Base-by-base conservation (phyloP, 2,113 vertebrate genomes). In the Gambusia holbrooki region DNA sequence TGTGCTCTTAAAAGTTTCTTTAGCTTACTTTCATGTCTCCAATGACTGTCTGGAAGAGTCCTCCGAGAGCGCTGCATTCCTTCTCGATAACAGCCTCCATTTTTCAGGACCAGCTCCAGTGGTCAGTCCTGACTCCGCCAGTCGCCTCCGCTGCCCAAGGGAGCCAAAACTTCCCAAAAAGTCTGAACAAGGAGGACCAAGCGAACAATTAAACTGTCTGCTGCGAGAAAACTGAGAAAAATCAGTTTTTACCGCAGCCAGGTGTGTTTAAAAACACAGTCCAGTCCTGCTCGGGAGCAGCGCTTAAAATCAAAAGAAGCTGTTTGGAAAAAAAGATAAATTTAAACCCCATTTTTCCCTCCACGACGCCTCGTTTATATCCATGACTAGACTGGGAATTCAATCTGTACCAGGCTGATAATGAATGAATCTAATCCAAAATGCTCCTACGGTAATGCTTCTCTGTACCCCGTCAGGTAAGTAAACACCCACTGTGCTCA, bases 1-100 rank as follows among this genome's bases (percentile, higher is more conserved):
- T 22, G 64, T 62, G 45, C 32, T n/a, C 3, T 2, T 40, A 25
- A 58, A 11, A 42, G 10, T 62, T 62, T 0, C 63, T 22, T 29
- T 15, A 2, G 1, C 91, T 91, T 91, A 95, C 95, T 90, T 95
- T 95, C 95, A 96, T 95, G 89, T 96, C 95, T 88, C 80, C 93
- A 86, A 96, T 95, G 22, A 96, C 79, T 74, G 90, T 94, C 69
- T 96, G 95, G 89, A 96, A 96, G 79, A 96, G 94, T 70, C 95
- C 95, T 51, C 95, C 95, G 0, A 96, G 93, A 54, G 95, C 95
- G 81, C 95, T 94, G 93, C 95, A 96, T 79, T 96, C 95, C 88
- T 93, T 95, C 67, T 95, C 95, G 82, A 95, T 94, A 71, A 94
- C 94, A 87, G 88, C 91, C 89, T 96, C 95, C 95, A 96, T 96